phyloP scores from a whole-genome alignment of 2,888 invertebrate genomes.

The Polydesmus complanatus region DNA sequence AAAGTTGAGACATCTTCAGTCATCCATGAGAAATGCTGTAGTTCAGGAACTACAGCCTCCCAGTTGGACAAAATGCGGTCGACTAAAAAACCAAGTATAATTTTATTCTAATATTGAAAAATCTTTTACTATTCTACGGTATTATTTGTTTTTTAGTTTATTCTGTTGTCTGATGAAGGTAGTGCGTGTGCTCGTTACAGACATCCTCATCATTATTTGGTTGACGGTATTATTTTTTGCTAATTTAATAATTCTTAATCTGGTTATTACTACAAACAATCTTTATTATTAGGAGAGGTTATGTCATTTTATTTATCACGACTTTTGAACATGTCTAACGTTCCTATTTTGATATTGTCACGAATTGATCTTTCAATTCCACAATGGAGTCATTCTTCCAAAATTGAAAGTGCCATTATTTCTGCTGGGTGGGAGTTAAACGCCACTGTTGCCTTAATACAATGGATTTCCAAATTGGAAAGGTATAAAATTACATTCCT shows the following conservation, averaged over 20 bases:
- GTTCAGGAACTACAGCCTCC: conserved; percentile 23
- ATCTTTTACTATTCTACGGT: too few species aligned
- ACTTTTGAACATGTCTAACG: conserved; percentile 28
- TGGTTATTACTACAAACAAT: too few species aligned
- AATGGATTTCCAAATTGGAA: conserved; percentile 27
- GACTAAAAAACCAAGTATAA: conserved; percentile 30
- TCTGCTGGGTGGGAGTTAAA: conserved; percentile 19
- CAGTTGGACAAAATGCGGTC: conserved; percentile 30
- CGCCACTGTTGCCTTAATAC: conserved; percentile 29
- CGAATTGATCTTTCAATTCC: neutral
- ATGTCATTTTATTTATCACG: conserved; percentile 29
- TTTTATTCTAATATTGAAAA: too few species aligned
- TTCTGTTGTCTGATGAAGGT: conserved; percentile 26
- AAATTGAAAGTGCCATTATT: neutral
- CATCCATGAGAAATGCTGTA: conserved; percentile 14
- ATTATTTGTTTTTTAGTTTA: too few species aligned
- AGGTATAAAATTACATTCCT: conserved; percentile 15
- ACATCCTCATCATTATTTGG: conserved; percentile 27
- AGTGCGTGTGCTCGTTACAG: conserved; percentile 29
- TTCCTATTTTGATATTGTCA: conserved; percentile 28
- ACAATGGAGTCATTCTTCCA: conserved; percentile 4
- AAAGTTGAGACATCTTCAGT: conserved; percentile 10
- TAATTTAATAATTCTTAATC: neutral
- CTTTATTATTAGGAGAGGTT: conserved; percentile 28
- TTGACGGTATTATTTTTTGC: conserved; percentile 25